Evolutionary conservation across 1,140 invertebrate species (phyloP), one percentile per base, ranked within the genome.

Genomic region (Magallana gigas): DNA sequence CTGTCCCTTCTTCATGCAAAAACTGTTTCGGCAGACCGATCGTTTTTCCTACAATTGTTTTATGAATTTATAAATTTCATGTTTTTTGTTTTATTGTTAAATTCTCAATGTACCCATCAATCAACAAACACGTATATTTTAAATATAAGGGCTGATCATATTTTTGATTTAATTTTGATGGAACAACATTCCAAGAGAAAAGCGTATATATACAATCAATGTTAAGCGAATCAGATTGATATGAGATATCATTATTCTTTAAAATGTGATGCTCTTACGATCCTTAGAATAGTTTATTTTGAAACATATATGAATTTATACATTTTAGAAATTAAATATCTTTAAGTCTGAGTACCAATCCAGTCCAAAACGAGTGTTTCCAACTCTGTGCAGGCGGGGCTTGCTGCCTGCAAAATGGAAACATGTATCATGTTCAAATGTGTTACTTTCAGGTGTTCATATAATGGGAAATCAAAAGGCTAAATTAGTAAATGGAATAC

Each of bases 301-400:
- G 1, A 36, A 3, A 36, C 36, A 48, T 48, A 23, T 48, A 48
- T 48, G 36, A 48, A 62, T 60, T 4, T 60, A 60, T 60, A 23
- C 23, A 14, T 60, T 23, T 23, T 23, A 23, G 1, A 23, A 23
- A 23, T 23, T 1, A 23, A 1, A 23, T 48, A 48, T 48, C 5
- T 2, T 48, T 48, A 48, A 23, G 36, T 48, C 3, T 48, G 36
- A 48, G 36, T 96, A 97, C 98, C 99, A 91, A 99, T 96, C 99
- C 99, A 99, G 95, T 99, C 98, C 82, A 99, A 95, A 81, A 99
- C 98, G 88, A 99, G 98, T 0, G 98, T 98, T 95, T 99, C 99
- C 84, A 99, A 95, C 95, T 99, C 99, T 4, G 98, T 99, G 94
- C 98, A 99, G 0, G 98, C 98, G 2, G 99, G 99, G 95, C 98